A percentile compares a stretch with the other conserved stretches of the same genome.
These are phyloP conservation scores for Psylliodes chrysocephalus DNA, from an alignment of 2,888 invertebrate genomes.

Conservation along the genomic window DNA sequence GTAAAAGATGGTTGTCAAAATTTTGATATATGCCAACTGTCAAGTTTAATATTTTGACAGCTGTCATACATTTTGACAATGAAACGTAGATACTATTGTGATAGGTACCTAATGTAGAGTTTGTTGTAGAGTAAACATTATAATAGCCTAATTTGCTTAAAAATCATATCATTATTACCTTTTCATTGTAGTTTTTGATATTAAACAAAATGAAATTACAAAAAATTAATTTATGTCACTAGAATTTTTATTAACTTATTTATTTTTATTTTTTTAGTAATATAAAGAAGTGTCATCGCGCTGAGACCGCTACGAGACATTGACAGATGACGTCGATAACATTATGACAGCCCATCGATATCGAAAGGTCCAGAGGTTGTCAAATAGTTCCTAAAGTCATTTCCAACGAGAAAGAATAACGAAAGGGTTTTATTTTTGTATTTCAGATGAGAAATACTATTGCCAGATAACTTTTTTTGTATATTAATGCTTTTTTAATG, in stretches of 20 bases:
- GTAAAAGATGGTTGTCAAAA: too few relatives aligned
- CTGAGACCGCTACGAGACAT: slow-evolving; percentile 51
- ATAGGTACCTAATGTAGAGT: slow-evolving; percentile 49
- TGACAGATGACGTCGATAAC: slow-evolving; percentile 28
- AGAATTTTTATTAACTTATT: too few relatives aligned
- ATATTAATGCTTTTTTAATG: slow-evolving; percentile 43
- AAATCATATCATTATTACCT: slow-evolving; percentile 20
- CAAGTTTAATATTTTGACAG: too few relatives aligned
- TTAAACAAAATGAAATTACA: neutral
- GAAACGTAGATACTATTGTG: slow-evolving; percentile 48
- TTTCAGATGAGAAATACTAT: slow-evolving; percentile 6
- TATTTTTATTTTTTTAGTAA: slow-evolving; percentile 56
- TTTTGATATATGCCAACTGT: too few relatives aligned
- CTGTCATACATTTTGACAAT: neutral
- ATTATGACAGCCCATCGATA: slow-evolving; percentile 5
- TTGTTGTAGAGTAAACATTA: slow-evolving; percentile 30
- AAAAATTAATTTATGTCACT: too few relatives aligned
- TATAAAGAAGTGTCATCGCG: slow-evolving; percentile 57
- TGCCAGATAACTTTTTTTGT: slow-evolving; percentile 38
- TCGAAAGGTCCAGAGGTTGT: neutral
- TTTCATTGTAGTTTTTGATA: slow-evolving; percentile 10
- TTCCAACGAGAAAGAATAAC: neutral
- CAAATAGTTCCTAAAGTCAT: slow-evolving; percentile 52
- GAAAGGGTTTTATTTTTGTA: neutral
- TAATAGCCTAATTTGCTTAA: slow-evolving; percentile 32